Percentiles rank a stretch among this genome's conserved stretches.
Evolutionary conservation across 2,888 invertebrate genomes (phyloP).

Genomic region (Netelia melanura): DNA sequence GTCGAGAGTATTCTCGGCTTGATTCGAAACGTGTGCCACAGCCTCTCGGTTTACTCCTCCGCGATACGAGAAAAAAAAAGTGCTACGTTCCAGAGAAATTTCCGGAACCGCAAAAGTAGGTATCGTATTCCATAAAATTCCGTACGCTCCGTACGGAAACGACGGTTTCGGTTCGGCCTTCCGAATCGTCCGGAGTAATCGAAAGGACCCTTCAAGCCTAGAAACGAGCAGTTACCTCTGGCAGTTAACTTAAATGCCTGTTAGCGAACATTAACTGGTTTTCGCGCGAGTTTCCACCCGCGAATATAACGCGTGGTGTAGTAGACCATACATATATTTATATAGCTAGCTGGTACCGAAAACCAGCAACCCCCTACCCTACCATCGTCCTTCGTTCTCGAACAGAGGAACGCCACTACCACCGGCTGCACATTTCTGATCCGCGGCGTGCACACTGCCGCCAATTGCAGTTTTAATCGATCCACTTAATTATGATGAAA

Average conservation of each 20-base stretch:
- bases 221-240: slow-evolving; percentile 83
- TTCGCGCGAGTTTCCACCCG: slow-evolving; percentile 27
- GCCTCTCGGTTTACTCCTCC: neutral
- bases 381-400: neutral
- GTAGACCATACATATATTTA: slow-evolving; percentile 18
- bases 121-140: slow-evolving; percentile 81
- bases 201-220: slow-evolving; percentile 83
- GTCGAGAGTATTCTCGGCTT: neutral
- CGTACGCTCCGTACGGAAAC: slow-evolving; percentile 62
- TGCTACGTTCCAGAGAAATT: neutral
- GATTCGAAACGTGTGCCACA: neutral
- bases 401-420: neutral
- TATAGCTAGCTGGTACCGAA: neutral
- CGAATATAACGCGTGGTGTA: neutral
- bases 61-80: neutral
- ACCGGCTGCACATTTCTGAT: slow-evolving; percentile 25
- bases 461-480: slow-evolving; percentile 84
- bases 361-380: slow-evolving; percentile 21
- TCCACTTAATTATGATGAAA: slow-evolving; percentile 83
- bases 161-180: slow-evolving; percentile 41
- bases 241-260: slow-evolving; percentile 85
- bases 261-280: slow-evolving; percentile 84
- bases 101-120: neutral
- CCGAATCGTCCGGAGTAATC: slow-evolving; percentile 78
- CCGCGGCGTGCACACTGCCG: slow-evolving; percentile 59